Base-by-base conservation (phyloP, 2,113 vertebrate species). In the Pterophyllum scalare region DNA sequence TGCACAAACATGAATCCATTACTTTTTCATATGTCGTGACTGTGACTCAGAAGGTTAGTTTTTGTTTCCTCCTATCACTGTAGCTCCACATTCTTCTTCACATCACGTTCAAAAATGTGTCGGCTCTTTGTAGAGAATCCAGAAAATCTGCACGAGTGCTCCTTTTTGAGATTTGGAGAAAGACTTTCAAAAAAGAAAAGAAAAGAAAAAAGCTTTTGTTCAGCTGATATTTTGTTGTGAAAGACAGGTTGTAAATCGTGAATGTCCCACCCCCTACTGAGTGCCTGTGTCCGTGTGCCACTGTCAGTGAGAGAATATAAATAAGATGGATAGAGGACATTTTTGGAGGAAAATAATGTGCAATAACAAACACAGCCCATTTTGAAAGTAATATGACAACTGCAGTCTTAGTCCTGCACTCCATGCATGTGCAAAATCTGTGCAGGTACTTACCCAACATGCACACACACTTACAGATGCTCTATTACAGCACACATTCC, bases 1-100 rank as follows among this genome's bases (percentile, higher is more conserved):
- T 79, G 67, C 82, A 67, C 56, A 31, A 85, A 82, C 85, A 81
- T 10, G 40, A 85, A 84, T 88, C 49, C 80, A 81, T 83, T 82
- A 67, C 58, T 79, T 31, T 40, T 75, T 59, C 2, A 6, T 9
- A 6, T 54, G 8, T 14, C 13, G 13, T 54, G 75, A 67, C 26
- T 24, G 22, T 81, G 75, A 81, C 60, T 81, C 60, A 40, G 43
- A 38, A 77, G 79, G 59, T 87, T 72, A 33, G 28, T 57, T 61
- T 72, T 22, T 80, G 74, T 57, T 87, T 75, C 59, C 59, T 75
- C n/a, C 31, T 26, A 26, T 75, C 62, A 1, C 26, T 65, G 54
- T 5, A 10, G 54, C 58, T n/a, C 46, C 12, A 4, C 38, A 79
- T 87, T 88, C 12, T 46, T 59, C 38, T 62, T 82, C 62, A 35